Evolutionary conservation across 2,888 invertebrate species (phyloP).

Genomic region (Horisme vitalbata): DNA sequence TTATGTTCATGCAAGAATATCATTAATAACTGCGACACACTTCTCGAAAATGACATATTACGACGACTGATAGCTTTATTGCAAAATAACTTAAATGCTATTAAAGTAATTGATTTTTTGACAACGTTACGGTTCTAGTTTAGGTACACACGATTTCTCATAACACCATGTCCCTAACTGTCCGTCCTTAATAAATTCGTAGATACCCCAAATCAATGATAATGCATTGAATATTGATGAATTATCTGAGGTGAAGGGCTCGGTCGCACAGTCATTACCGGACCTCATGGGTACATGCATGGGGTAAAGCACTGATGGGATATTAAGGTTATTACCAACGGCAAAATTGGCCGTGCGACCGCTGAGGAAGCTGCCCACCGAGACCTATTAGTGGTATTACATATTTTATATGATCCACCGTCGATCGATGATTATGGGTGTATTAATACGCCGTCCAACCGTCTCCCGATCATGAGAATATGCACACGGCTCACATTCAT

Average conservation of each 20-base stretch:
- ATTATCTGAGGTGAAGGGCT: conserved; percentile 52
- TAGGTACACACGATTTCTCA: too few species aligned
- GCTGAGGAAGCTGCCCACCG: conserved; percentile 80
- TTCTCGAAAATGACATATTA: conserved; percentile 61
- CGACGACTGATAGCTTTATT: conserved; percentile 58
- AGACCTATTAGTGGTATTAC: conserved; percentile 79
- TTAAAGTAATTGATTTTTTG: neutral
- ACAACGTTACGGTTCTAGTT: too few species aligned
- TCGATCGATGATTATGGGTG: conserved; percentile 75
- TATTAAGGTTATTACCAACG: conserved; percentile 79
- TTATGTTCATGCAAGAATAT: conserved; percentile 60
- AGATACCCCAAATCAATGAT: conserved; percentile 30
- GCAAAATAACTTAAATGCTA: conserved; percentile 19
- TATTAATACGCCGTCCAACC: conserved; percentile 73
- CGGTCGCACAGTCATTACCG: conserved; percentile 65
- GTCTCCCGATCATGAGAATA: conserved; percentile 77
- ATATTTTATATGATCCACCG: conserved; percentile 76
- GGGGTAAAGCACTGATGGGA: conserved; percentile 71
- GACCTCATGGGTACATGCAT: conserved; percentile 72
- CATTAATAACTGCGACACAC: conserved; percentile 60
- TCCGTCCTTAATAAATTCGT: too few species aligned
- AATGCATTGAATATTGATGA: conserved; percentile 57
- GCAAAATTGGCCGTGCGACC: conserved; percentile 78
- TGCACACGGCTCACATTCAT: conserved; percentile 62
- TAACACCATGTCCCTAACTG: too few species aligned